Percentiles rank a stretch among this genome's conserved stretches.
These are phyloP conservation scores for Rhynchopsitta pachyrhyncha DNA, from an alignment of 2,113 vertebrate genomes.

Conservation along the genomic window DNA sequence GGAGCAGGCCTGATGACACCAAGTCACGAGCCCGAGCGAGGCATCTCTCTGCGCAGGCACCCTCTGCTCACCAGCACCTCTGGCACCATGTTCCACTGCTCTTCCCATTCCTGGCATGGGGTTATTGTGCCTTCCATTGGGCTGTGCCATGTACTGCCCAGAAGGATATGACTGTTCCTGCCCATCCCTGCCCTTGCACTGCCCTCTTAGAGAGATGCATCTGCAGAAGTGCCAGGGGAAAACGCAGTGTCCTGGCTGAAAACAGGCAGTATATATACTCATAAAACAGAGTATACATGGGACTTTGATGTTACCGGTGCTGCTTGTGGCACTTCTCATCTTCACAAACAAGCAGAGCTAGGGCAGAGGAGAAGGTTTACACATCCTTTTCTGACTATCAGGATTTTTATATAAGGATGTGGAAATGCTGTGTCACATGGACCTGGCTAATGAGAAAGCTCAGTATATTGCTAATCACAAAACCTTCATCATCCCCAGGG, in stretches of 20 bases:
- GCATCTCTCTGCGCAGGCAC: background rate
- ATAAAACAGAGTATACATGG: accelerated
- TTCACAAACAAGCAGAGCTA: accelerated
- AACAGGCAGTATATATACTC: too few relatives aligned
- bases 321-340: accelerated
- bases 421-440: background rate
- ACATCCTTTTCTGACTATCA: accelerated
- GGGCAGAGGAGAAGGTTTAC: background rate
- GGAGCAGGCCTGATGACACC: accelerated
- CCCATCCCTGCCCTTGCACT: background rate
- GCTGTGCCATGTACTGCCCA: background rate
- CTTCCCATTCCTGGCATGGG: accelerated
- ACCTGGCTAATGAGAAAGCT: background rate
- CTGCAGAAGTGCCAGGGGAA: background rate
- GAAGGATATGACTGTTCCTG: background rate
- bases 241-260: accelerated
- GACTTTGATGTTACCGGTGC: accelerated
- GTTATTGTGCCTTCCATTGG: accelerated
- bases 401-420: background rate
- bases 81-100: background rate
- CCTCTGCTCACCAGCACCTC: background rate
- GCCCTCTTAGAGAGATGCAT: accelerated
- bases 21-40: accelerated
- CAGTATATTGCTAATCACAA: background rate
- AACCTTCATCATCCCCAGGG: background rate